Evolutionary conservation across 2,113 vertebrate species (phyloP).

Genomic region (Cebus imitator): DNA sequence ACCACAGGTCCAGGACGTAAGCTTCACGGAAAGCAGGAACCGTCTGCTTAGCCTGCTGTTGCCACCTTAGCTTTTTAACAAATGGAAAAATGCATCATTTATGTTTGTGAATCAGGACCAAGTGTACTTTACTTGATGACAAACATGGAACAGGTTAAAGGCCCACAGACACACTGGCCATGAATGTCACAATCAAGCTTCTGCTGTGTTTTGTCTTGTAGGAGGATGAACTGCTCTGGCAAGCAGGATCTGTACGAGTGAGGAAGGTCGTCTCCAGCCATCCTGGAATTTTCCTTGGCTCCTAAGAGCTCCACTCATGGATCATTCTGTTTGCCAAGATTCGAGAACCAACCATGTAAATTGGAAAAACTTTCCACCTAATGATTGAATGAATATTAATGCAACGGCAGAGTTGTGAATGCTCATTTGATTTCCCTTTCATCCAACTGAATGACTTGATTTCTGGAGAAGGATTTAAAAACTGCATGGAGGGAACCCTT

Average conservation of each 20-base stretch:
- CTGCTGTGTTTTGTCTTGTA: not conserved
- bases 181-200: not conserved
- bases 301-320: not conserved
- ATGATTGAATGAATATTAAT: not conserved
- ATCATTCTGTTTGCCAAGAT: not conserved
- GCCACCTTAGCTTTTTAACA: not conserved
- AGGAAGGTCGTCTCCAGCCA: not conserved
- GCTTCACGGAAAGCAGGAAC: not conserved
- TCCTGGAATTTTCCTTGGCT: not conserved
- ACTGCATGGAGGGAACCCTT: not conserved
- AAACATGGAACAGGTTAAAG: not conserved
- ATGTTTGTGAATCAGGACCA: not conserved
- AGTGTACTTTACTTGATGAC: not conserved
- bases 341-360: not conserved
- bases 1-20: not conserved
- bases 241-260: fast-evolving
- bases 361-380: not conserved
- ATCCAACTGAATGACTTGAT: not conserved
- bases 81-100: not conserved
- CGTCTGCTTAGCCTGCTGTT: not conserved
- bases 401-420: not conserved
- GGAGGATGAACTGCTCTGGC: not conserved
- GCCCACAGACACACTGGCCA: not conserved
- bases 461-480: not conserved
- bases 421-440: not conserved